Base-by-base conservation (phyloP, 2,888 invertebrate genomes). In the Zaprionus obscuricornis region DNA sequence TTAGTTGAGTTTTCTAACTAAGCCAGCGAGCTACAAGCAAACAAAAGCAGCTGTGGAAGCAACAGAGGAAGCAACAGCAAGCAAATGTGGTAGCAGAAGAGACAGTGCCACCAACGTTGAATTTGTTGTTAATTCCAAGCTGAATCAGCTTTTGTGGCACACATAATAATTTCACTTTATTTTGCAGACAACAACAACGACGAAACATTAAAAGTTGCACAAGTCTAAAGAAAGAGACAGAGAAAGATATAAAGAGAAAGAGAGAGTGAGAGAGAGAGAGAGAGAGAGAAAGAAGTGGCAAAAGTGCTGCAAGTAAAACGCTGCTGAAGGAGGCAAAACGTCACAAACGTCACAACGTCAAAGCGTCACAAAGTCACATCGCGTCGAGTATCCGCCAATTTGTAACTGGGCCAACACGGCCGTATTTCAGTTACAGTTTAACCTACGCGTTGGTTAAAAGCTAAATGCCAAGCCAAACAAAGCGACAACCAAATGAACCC, bases 401-500 rank as follows among this genome's bases (percentile, higher is more conserved):
- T 72, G 75, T 75, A 73, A 70, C 76, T 79, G 81, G 79, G 85
- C 79, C 83, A 85, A 66, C 68, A 51, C 56, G 57, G 54, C 47
- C 51, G 34, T 65, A 62, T 75, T 78, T 58, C 64, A 75, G 73
- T 56, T 66, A 66, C 71, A 74, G 83, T 74, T 81, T 85, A 81
- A 81, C 86, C 81, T 73, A 76, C 58, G 77, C 73, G 57, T 71
- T 55, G 51, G 66, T 51, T 49, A 39, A 56, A 39, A 42, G 40
- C 33, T 43, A 49, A 51, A 33, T 33, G 46, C 54, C 59, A 69
- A 81, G 65, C 58, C 72, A 75, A 85, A 73, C 85, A 81, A 79
- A 85, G 70, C 70, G 77, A 70, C 84, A 73, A 57, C 66, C 67
- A 85, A 85, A 76, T 85, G 71, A 85, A 86, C 86, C 82, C 86